Evolutionary conservation across 2,888 invertebrate species (phyloP).

Genomic region (Cheilosia variabilis): DNA sequence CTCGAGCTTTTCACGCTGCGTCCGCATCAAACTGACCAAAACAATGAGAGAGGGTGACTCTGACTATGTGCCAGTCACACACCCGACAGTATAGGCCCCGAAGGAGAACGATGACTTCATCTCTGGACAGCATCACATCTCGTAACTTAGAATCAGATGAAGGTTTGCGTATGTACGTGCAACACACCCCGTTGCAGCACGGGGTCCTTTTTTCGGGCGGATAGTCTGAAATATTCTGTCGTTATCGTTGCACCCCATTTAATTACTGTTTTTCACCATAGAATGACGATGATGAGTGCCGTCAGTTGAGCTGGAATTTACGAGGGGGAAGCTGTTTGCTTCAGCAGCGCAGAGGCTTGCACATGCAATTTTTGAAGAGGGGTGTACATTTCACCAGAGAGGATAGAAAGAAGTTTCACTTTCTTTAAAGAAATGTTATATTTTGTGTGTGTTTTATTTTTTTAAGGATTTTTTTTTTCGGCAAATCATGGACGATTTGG

Average conservation of each 20-base stretch:
- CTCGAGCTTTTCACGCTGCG: conserved; percentile 36
- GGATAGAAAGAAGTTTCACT: conserved; percentile 32
- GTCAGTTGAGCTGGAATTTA: conserved; percentile 67
- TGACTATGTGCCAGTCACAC: conserved; percentile 7
- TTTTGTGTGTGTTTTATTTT: conserved; percentile 7
- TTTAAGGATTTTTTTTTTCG: conserved; percentile 1
- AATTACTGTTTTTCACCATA: conserved; percentile 59
- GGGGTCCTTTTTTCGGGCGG: conserved; percentile 25
- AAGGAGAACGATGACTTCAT: conserved; percentile 39
- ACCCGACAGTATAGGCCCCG: conserved; percentile 37
- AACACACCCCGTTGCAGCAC: conserved; percentile 30
- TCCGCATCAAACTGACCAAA: conserved; percentile 49
- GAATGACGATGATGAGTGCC: conserved; percentile 60
- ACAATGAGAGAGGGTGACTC: conserved; percentile 44
- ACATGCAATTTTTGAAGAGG: conserved; percentile 55
- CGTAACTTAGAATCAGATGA: conserved; percentile 37
- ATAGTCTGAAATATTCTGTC: neutral
- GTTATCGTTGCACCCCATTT: conserved; percentile 64
- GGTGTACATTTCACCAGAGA: conserved; percentile 58
- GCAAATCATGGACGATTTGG: conserved; percentile 20
- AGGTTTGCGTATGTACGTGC: neutral
- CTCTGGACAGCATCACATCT: conserved; percentile 51
- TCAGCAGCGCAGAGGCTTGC: conserved; percentile 54
- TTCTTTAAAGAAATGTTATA: conserved; percentile 33
- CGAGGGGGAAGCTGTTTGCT: conserved; percentile 49